Conservation (phyloP, 2,888 invertebrate species). For the Drosophila buzzatii region DNA sequence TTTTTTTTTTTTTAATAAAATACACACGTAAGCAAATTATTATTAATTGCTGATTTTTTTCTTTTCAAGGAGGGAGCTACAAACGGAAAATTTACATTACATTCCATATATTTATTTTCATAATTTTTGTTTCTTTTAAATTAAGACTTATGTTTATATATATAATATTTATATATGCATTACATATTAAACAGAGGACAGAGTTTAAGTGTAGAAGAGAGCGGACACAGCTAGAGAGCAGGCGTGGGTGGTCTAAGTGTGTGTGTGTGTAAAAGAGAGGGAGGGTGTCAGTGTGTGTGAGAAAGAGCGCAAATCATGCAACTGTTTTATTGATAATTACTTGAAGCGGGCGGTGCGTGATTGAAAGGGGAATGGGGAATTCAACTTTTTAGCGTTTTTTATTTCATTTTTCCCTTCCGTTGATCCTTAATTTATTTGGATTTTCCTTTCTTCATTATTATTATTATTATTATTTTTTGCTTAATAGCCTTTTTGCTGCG, state of each 20-base stretch:
- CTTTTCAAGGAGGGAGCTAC: constrained; percentile 33
- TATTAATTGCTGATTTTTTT: not conserved
- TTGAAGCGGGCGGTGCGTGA: not conserved
- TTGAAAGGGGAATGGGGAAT: not conserved
- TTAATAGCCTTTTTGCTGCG: constrained; percentile 70
- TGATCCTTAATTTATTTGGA: not conserved
- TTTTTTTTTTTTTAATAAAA: constrained; percentile 13
- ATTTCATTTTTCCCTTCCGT: not conserved
- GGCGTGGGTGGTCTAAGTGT: not conserved
- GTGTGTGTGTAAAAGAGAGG: not conserved
- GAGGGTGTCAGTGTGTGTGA: constrained; percentile 14
- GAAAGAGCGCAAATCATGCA: constrained; percentile 17
- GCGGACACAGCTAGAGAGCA: constrained; percentile 25
- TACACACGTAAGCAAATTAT: constrained; percentile 37
- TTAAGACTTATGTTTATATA: constrained; percentile 66
- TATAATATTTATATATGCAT: constrained; percentile 48
- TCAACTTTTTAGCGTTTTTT: not conserved
- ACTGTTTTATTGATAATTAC: constrained; percentile 10
- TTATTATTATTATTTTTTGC: constrained; percentile 1
- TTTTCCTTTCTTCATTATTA: not conserved
- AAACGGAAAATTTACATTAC: constrained; percentile 60
- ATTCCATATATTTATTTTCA: constrained; percentile 29
- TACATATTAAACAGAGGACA: constrained; percentile 42
- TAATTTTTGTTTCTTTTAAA: constrained; percentile 43
- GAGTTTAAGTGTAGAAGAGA: constrained; percentile 26